These are phyloP conservation scores for Fopius arisanus DNA, from an alignment of 1,140 invertebrate genomes.

Conservation along the genomic window DNA sequence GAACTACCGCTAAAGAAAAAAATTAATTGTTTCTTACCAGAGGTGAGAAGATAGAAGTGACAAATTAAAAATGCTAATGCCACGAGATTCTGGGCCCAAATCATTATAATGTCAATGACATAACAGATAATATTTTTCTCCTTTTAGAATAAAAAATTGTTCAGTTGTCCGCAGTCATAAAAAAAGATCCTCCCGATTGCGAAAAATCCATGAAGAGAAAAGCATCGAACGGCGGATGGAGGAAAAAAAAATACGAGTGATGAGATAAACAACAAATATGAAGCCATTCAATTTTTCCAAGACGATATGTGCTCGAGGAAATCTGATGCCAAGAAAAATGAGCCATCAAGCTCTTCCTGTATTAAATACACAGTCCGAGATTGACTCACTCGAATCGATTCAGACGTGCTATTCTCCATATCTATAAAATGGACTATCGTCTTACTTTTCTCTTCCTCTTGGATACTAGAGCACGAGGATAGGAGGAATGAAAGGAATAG, in stretches of 20 bases:
- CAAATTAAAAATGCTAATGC: no score
- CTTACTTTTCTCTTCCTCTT: not conserved
- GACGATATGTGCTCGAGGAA: not conserved
- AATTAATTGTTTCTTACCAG: not conserved
- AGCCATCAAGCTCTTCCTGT: not conserved
- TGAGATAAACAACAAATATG: not conserved
- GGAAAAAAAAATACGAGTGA: not conserved
- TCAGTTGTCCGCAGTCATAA: not conserved
- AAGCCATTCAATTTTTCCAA: not conserved
- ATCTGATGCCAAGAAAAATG: constrained; percentile 1
- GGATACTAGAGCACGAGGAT: not conserved
- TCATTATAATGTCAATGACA: no score
- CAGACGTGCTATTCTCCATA: not conserved
- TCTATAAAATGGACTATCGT: not conserved
- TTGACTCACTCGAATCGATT: not conserved
- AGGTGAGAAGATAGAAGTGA: not conserved
- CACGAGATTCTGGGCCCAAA: no score
- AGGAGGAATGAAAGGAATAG: no score
- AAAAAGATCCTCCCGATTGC: not conserved
- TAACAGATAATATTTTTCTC: not conserved
- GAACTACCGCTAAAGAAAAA: not conserved
- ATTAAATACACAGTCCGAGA: not conserved
- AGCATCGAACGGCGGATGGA: not conserved
- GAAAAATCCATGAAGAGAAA: not conserved
- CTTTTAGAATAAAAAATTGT: not conserved